Conservation (phyloP, 1,140 invertebrate species). For the Adelges cooleyi region DNA sequence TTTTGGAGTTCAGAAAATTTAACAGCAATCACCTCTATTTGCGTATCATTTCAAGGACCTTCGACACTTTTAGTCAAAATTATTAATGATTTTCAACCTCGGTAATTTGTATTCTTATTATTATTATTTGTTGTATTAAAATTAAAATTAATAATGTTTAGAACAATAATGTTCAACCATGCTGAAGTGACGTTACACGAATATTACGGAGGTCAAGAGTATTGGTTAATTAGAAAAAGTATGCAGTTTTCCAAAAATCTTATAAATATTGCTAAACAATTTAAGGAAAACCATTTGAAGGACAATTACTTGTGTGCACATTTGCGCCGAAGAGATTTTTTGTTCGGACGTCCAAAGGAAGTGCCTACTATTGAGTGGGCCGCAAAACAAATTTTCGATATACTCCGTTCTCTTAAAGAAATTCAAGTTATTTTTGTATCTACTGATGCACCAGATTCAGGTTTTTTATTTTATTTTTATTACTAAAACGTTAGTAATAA, state of each 20-base stretch:
- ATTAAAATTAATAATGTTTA: too few relatives aligned
- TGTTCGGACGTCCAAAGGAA: slow-evolving; percentile 50
- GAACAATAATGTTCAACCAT: slow-evolving; percentile 66
- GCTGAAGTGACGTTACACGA: slow-evolving; percentile 84
- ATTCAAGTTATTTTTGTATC: slow-evolving; percentile 65
- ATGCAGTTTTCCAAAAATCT: slow-evolving; percentile 75
- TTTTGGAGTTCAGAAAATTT: slow-evolving; percentile 40
- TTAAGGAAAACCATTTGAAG: slow-evolving; percentile 55
- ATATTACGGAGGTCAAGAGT: slow-evolving; percentile 64
- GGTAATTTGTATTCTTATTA: slow-evolving; percentile 29
- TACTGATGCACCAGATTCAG: slow-evolving; percentile 55
- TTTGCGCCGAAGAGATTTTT: slow-evolving; percentile 73
- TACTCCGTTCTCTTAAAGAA: slow-evolving; percentile 44
- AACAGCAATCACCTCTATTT: slow-evolving; percentile 43
- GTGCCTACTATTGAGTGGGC: slow-evolving; percentile 60
- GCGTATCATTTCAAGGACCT: slow-evolving; percentile 75
- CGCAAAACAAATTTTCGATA: slow-evolving; percentile 53
- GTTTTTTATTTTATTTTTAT: slow-evolving; percentile 35
- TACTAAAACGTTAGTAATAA: too few relatives aligned
- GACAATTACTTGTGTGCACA: slow-evolving; percentile 67
- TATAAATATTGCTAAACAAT: slow-evolving; percentile 55
- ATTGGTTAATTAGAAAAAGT: slow-evolving; percentile 79
- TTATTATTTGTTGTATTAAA: too few relatives aligned
- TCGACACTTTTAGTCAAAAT: slow-evolving; percentile 50
- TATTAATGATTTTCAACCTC: slow-evolving; percentile 39